These are phyloP conservation scores for Sphinx pinastri DNA, from an alignment of 2,888 invertebrate species.

Conservation along the genomic window DNA sequence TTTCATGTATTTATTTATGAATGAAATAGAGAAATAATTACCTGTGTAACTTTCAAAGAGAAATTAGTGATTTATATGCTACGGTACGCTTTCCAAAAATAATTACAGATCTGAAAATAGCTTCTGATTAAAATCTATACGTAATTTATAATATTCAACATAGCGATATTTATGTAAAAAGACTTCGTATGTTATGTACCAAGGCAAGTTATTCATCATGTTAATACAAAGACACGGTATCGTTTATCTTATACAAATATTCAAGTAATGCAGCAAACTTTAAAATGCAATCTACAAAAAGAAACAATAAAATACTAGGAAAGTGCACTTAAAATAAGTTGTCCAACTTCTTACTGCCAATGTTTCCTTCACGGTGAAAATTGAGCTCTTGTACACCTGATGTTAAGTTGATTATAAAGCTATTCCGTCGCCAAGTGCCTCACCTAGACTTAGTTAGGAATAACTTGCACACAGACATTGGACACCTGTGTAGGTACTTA, in stretches of 20 bases:
- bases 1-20: background rate
- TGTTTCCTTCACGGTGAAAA: conserved; percentile 15
- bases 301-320: background rate
- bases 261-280: background rate
- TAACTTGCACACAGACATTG: background rate
- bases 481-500: background rate
- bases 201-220: no score
- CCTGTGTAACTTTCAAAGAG: background rate
- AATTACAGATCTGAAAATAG: background rate
- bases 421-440: background rate
- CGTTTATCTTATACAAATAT: background rate
- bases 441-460: background rate
- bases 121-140: background rate
- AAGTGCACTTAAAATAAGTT: conserved; percentile 18
- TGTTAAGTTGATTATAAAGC: conserved; percentile 18
- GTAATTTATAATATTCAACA: no score
- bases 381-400: conserved; percentile 1
- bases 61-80: background rate
- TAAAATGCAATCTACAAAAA: background rate
- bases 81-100: background rate
- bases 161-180: no score
- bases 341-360: background rate
- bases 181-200: no score
- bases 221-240: no score
- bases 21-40: background rate